Evolutionary conservation across 2,888 invertebrate genomes (phyloP).

Genomic region (Oscheius sp.): DNA sequence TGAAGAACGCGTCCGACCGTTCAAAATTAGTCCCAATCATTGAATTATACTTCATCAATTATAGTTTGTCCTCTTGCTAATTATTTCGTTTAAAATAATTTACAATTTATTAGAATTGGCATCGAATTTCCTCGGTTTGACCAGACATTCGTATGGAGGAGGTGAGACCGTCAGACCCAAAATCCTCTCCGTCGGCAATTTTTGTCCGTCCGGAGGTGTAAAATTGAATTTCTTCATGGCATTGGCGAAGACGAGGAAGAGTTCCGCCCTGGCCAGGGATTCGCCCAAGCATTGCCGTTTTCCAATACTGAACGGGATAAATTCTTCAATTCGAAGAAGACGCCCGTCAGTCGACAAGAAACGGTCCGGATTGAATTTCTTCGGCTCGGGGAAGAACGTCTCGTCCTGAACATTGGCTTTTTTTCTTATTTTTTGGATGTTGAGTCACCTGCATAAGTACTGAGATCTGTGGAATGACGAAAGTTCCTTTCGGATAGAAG

Average conservation of each 20-base stretch:
- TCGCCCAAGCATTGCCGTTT: conserved; percentile 71
- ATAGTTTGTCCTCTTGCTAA: neutral
- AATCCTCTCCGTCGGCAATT: conserved; percentile 50
- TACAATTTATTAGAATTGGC: conserved; percentile 22
- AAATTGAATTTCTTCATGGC: conserved; percentile 64
- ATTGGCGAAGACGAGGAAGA: conserved; percentile 70
- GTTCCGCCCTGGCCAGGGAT: conserved; percentile 67
- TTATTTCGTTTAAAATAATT: neutral
- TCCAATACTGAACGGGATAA: conserved; percentile 69
- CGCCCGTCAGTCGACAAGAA: conserved; percentile 67
- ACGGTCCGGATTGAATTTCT: conserved; percentile 69
- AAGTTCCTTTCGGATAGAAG: conserved; percentile 63
- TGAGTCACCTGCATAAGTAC: conserved; percentile 57
- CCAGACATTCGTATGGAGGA: conserved; percentile 43
- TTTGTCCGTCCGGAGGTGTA: conserved; percentile 38
- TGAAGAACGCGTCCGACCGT: conserved; percentile 25
- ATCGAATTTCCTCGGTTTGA: conserved; percentile 24
- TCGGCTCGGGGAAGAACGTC: conserved; percentile 65
- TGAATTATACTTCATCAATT: neutral
- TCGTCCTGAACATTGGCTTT: conserved; percentile 53
- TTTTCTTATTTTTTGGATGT: no score
- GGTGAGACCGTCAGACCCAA: conserved; percentile 70
- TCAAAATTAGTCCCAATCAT: conserved; percentile 10
- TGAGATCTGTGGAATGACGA: conserved; percentile 71
- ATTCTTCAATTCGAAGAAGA: conserved; percentile 62